Conservation (phyloP, 64 coral and sea anemone species). For the Trachythela sp. region DNA sequence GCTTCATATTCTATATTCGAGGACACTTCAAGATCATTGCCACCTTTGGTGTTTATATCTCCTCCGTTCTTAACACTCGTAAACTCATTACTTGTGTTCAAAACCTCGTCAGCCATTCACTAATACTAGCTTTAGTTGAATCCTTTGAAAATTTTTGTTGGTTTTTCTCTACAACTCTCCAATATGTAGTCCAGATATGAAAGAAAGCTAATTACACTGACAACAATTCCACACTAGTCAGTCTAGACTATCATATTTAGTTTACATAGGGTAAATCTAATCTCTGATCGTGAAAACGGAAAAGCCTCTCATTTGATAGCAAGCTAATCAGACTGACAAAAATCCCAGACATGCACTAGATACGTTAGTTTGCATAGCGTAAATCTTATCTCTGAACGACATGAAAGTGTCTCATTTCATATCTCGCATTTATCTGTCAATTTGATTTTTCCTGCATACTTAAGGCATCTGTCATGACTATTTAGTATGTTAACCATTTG, state of each 20-base stretch:
- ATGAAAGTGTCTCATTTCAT: background rate
- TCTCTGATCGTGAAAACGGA: background rate
- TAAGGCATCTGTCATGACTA: too few relatives aligned
- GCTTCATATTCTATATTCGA: constrained; percentile 32
- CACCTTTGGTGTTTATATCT: too few relatives aligned
- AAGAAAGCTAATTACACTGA: background rate
- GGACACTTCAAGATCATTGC: too few relatives aligned
- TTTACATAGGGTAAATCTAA: background rate
- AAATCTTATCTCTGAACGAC: background rate
- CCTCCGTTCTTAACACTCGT: background rate
- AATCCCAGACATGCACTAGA: too few relatives aligned
- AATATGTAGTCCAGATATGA: background rate
- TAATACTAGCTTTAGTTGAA: too few relatives aligned
- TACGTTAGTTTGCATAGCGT: too few relatives aligned
- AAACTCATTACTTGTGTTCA: background rate
- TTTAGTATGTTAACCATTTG: too few relatives aligned
- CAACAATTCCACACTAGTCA: background rate
- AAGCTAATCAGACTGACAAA: too few relatives aligned
- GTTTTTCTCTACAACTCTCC: background rate
- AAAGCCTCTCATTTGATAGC: too few relatives aligned
- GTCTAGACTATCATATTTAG: background rate
- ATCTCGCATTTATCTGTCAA: background rate
- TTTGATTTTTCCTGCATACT: background rate
- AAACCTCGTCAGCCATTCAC: background rate
- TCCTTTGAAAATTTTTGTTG: background rate